Conservation (phyloP, 2,113 vertebrate species). For the Xenopus borealis region DNA sequence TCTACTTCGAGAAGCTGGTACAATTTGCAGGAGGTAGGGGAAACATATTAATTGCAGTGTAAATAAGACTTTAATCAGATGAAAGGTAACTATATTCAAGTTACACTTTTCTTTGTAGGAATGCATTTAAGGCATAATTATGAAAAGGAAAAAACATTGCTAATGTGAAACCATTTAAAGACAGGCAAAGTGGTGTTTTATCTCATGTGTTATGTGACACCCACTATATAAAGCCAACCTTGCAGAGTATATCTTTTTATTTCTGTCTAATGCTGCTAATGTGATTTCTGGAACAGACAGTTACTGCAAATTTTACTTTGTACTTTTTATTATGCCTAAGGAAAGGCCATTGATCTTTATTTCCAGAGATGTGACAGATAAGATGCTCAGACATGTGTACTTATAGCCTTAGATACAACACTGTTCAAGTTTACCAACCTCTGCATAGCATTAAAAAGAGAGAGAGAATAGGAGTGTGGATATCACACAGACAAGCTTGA, state of each 20-base stretch:
- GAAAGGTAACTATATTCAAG: slow-evolving; percentile 53
- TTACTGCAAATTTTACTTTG: slow-evolving; percentile 69
- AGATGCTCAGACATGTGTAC: background rate
- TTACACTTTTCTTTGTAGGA: slow-evolving; percentile 68
- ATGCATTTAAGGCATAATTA: slow-evolving; percentile 64
- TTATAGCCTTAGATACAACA: slow-evolving; percentile 58
- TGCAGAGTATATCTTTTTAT: slow-evolving; percentile 58
- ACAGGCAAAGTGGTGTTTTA: slow-evolving; percentile 74
- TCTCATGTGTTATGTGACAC: slow-evolving; percentile 56
- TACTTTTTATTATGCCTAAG: slow-evolving; percentile 57
- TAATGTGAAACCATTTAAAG: slow-evolving; percentile 64
- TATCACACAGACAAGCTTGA: slow-evolving; percentile 53
- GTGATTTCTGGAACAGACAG: slow-evolving; percentile 62
- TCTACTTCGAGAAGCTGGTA: slow-evolving; percentile 42
- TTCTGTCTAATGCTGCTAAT: slow-evolving; percentile 63
- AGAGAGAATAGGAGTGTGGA: slow-evolving; percentile 30
- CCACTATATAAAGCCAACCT: slow-evolving; percentile 60
- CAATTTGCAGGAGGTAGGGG: slow-evolving; percentile 53
- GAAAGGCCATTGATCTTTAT: slow-evolving; percentile 48
- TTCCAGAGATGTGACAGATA: slow-evolving; percentile 49
- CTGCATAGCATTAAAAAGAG: slow-evolving; percentile 39
- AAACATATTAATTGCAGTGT: slow-evolving; percentile 66
- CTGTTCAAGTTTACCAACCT: slow-evolving; percentile 50
- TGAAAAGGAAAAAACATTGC: slow-evolving; percentile 65
- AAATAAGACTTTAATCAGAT: slow-evolving; percentile 73